These are phyloP conservation scores for Trissoscelio sp. DNA, from an alignment of 2,888 invertebrate species.

Conservation along the genomic window DNA sequence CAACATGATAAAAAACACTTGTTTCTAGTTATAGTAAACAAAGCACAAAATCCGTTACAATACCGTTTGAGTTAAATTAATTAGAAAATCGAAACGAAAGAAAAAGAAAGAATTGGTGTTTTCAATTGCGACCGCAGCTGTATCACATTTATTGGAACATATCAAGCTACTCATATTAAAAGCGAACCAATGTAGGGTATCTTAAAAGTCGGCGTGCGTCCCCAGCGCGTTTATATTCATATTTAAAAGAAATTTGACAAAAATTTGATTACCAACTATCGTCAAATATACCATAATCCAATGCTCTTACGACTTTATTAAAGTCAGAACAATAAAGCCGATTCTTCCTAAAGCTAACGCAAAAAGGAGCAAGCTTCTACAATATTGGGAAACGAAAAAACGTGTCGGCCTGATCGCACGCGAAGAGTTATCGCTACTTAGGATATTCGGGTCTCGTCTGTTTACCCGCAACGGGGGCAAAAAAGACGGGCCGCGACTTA, in stretches of 20 bases:
- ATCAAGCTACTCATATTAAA: constrained; percentile 42
- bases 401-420: constrained; percentile 6
- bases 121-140: constrained; percentile 29
- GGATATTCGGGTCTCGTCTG: no score
- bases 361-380: not conserved
- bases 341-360: not conserved
- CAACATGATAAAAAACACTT: no score
- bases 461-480: no score
- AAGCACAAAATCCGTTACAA: no score
- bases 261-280: no score
- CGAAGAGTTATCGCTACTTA: constrained; percentile 26
- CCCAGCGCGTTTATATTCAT: no score
- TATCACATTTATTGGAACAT: constrained; percentile 38
- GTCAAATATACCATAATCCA: no score
- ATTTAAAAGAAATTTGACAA: no score
- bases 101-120: not conserved
- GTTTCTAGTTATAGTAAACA: no score
- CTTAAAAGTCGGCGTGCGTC: no score
- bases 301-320: no score
- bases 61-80: no score
- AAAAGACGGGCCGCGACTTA: constrained; percentile 24
- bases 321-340: constrained; percentile 27
- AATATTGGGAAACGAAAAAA: constrained; percentile 3
- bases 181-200: constrained; percentile 38
- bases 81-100: not conserved